Evolutionary conservation across 2,113 vertebrate species (phyloP).

Genomic region (Mystacornis crossleyi): DNA sequence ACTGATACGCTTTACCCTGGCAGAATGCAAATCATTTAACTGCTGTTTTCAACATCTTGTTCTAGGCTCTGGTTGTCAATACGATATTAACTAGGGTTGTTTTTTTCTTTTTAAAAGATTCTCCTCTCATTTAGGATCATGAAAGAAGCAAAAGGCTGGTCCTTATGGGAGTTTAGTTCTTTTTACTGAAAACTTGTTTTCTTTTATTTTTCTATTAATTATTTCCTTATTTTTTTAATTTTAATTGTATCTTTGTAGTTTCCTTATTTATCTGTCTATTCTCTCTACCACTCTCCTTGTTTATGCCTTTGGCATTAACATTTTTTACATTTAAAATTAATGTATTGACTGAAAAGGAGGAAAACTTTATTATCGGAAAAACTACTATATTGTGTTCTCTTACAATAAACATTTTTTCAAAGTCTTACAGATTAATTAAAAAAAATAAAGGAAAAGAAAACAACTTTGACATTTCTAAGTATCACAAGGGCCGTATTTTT

Average conservation of each 20-base stretch:
- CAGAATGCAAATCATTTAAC: constrained; percentile 11
- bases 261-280: not conserved
- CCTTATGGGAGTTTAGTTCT: not conserved
- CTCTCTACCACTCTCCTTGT: not conserved
- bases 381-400: not conserved
- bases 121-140: not conserved
- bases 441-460: not conserved
- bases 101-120: not conserved
- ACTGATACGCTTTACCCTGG: not conserved
- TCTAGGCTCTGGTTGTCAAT: not conserved
- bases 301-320: not conserved
- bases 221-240: not conserved
- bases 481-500: not conserved
- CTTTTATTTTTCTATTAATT: not conserved
- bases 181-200: not conserved
- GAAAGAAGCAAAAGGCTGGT: not conserved
- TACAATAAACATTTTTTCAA: not conserved
- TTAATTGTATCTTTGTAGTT: not conserved
- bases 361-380: not conserved
- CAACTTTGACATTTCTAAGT: not conserved
- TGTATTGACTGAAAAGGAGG: not conserved
- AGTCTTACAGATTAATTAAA: not conserved
- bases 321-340: not conserved
- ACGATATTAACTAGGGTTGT: not conserved
- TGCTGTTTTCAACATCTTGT: not conserved